Base-by-base conservation (phyloP, 2,113 vertebrate genomes). In the Globicephala melas region DNA sequence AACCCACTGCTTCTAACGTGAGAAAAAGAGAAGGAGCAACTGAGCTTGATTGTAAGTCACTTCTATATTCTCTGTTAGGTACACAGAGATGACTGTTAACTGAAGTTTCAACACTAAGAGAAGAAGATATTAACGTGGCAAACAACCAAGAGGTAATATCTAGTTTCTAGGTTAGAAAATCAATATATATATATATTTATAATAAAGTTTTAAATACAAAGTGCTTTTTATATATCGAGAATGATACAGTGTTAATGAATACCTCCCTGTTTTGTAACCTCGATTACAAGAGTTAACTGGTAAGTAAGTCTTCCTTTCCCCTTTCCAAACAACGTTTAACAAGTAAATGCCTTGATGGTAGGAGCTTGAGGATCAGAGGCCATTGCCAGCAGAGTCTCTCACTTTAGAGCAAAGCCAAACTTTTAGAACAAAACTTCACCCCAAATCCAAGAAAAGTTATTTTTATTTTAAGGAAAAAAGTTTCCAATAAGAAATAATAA, bases 141-240 rank as follows among this genome's bases (percentile, higher is more conserved):
- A 98, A 95, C 98, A 98, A 98, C 95, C 96, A 98, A 98, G 97
- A 98, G 97, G 98, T 98, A 98, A 98, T 98, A 97, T 96, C 98
- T 98, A 98, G 98, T 98, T 98, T 98, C 96, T 98, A 98, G 92
- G 89, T 98, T 98, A 98, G 98, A 98, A 98, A 98, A 98, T 17
- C 53, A 97, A 98, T 97, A 96, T 98, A 80, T 94, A 98, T 96
- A 94, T 95, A 97, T 95, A 95, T 83, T 92, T 96, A 95, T 97
- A 95, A 98, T 97, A 98, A 97, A 97, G 83, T 97, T 97, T 99
- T 98, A 98, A 99, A 99, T 99, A 99, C 98, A 99, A 99, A 99
- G 99, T 99, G 98, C 99, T 99, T 99, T 97, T 98, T 98, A 98
- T 98, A 98, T 98, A 98, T 98, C 93, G 79, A 99, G 98, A 98